These are phyloP conservation scores for Percopsis transmontana DNA, from an alignment of 2,113 vertebrate species.

Conservation along the genomic window DNA sequence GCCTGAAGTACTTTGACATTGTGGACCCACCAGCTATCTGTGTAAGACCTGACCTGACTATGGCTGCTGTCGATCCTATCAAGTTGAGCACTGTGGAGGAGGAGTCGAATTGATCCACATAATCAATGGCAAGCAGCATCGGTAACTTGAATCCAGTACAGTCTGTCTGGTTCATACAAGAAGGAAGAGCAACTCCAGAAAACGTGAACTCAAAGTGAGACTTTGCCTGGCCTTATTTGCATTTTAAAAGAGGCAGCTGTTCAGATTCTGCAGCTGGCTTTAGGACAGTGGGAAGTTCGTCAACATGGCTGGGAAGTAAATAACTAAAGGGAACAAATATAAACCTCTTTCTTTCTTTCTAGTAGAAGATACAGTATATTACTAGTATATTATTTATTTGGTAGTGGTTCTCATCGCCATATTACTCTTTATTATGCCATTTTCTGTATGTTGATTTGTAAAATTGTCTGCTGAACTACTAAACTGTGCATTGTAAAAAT, in stretches of 20 bases:
- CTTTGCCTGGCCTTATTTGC: background rate
- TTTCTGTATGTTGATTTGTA: no score
- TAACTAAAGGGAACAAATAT: background rate
- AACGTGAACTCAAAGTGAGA: background rate
- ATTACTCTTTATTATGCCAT: no score
- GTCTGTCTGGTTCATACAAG: background rate
- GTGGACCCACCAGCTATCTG: constrained; percentile 36
- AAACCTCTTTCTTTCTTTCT: no score
- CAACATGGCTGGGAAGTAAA: background rate
- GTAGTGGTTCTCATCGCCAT: no score
- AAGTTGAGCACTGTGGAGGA: constrained; percentile 42
- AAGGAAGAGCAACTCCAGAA: background rate
- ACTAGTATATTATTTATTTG: no score
- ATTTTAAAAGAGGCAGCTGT: background rate
- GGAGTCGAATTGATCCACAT: constrained; percentile 28
- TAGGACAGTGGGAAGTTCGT: background rate
- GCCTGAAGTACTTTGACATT: constrained; percentile 64
- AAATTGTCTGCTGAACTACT: no score
- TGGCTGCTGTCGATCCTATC: constrained; percentile 55
- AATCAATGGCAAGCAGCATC: background rate
- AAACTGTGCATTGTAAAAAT: no score
- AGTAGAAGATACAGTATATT: no score
- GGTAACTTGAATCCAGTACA: background rate
- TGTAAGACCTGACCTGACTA: constrained; percentile 64
- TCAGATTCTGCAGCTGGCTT: background rate